Percentiles rank a stretch among this genome's conserved stretches.
Evolutionary conservation across 2,797 vertebrate genomes (phyloP).

Genomic region (Orientallactaga sibirica): DNA sequence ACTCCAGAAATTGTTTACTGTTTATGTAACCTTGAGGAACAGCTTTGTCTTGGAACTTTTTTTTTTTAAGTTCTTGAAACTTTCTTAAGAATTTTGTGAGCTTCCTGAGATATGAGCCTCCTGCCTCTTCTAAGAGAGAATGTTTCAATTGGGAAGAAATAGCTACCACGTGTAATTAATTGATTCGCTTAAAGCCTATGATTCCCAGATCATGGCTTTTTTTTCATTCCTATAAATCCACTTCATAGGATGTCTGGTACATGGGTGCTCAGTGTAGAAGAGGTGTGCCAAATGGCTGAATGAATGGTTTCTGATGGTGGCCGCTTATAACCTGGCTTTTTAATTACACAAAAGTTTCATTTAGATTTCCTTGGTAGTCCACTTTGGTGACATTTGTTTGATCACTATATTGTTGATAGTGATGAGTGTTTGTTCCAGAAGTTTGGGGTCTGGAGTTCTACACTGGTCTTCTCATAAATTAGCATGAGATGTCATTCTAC

Average conservation of each 20-base stretch:
- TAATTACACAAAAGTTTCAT: slow-evolving; percentile 38
- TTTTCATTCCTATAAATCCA: background rate
- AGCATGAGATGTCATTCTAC: slow-evolving; percentile 15
- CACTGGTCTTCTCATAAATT: slow-evolving; percentile 24
- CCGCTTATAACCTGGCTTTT: slow-evolving; percentile 29
- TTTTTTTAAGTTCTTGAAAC: background rate
- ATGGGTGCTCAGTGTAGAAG: background rate
- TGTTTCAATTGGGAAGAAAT: background rate
- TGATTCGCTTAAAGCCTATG: slow-evolving; percentile 9
- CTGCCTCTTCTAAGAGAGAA: background rate
- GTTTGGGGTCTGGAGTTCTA: slow-evolving; percentile 2
- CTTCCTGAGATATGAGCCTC: background rate
- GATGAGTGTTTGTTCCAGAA: background rate
- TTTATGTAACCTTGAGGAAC: background rate
- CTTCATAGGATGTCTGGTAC: background rate
- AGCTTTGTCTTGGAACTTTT: background rate
- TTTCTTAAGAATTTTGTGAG: background rate
- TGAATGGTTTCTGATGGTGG: slow-evolving; percentile 31
- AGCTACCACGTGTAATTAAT: background rate
- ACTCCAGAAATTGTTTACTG: background rate
- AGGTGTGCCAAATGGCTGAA: background rate
- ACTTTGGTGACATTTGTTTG: slow-evolving; percentile 4
- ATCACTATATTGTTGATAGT: background rate
- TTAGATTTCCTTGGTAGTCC: slow-evolving; percentile 18
- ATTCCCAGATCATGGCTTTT: background rate